Percentiles rank a stretch among this genome's conserved stretches.
Evolutionary conservation across 2,797 vertebrate genomes (phyloP).

Genomic region (Eurystomus glaucurus): DNA sequence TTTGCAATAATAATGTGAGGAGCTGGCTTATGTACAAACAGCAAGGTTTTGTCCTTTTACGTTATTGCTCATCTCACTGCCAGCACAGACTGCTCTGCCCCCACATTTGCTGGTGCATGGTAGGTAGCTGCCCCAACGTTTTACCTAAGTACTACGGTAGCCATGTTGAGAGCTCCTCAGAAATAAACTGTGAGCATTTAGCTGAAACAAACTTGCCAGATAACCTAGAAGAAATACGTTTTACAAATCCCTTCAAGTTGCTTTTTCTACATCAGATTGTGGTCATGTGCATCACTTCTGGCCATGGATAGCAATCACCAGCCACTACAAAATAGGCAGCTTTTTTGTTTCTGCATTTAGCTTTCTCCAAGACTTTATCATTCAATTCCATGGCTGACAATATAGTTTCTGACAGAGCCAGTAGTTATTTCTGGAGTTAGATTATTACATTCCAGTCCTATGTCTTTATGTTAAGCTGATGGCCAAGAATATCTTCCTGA

Average conservation of each 20-base stretch:
- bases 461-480: neutral
- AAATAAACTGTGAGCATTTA: neutral
- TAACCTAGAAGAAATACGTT: neutral
- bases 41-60: neutral
- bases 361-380: neutral
- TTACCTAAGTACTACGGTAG: neutral
- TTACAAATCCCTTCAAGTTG: neutral
- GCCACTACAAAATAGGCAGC: fast-evolving
- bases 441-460: neutral
- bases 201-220: neutral
- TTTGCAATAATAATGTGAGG: neutral
- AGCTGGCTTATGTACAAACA: neutral
- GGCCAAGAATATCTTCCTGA: slow-evolving; percentile 19
- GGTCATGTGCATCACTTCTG: neutral
- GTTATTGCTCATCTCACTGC: fast-evolving
- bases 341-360: neutral
- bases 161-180: neutral
- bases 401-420: neutral
- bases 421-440: slow-evolving; percentile 7
- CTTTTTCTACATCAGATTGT: neutral
- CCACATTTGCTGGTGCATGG: fast-evolving
- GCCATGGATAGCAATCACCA: neutral
- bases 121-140: neutral
- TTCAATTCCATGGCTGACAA: neutral
- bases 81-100: neutral